These are phyloP conservation scores for Epinephelus lanceolatus DNA, from an alignment of 2,113 vertebrate species.

Conservation along the genomic window DNA sequence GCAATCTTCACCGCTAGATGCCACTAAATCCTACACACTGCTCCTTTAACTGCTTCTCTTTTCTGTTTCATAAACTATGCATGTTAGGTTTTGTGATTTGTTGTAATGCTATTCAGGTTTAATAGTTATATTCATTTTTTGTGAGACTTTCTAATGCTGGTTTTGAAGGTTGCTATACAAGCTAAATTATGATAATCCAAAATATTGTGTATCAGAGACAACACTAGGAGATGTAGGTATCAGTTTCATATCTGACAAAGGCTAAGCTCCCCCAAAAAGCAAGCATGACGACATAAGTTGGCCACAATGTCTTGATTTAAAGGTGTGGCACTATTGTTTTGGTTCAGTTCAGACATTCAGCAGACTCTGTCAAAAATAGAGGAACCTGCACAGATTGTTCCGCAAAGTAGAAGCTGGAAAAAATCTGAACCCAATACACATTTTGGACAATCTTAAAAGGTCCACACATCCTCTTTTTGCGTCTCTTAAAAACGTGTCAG, in stretches of 20 bases:
- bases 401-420: neutral
- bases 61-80: neutral
- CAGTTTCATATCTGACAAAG: neutral
- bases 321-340: neutral
- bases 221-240: neutral
- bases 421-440: neutral
- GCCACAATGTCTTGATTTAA: neutral
- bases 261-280: neutral
- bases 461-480: neutral
- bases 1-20: too few species aligned
- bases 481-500: neutral
- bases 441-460: neutral
- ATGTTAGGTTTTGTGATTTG: too few species aligned
- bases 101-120: too few species aligned
- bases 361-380: neutral
- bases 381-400: conserved; percentile 23
- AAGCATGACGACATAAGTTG: neutral
- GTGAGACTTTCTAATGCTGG: too few species aligned
- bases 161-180: neutral
- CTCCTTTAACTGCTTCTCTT: too few species aligned
- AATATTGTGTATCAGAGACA: too few species aligned
- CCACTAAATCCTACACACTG: too few species aligned
- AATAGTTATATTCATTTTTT: neutral
- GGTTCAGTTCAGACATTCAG: neutral
- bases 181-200: neutral